Percentiles rank a stretch among this genome's conserved stretches.
Evolutionary conservation across 1,140 invertebrate genomes (phyloP).

Genomic region (Anoplolepis gracilipes): DNA sequence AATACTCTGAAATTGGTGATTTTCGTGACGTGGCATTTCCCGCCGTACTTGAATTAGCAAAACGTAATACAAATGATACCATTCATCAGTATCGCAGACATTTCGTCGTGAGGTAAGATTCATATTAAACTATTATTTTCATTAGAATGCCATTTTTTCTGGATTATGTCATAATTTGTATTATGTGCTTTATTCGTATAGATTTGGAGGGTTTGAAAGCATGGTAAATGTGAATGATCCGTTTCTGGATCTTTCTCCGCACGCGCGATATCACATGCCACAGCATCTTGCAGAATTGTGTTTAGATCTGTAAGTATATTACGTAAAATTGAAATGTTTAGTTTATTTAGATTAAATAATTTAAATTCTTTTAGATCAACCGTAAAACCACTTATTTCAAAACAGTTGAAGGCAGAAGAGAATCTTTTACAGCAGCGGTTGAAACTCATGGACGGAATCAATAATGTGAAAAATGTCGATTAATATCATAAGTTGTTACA

Average conservation of each 20-base stretch:
- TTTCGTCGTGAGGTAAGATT: constrained; percentile 57
- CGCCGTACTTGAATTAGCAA: constrained; percentile 55
- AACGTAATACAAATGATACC: constrained; percentile 32
- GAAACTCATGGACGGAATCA: constrained; percentile 12
- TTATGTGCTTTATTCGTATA: background rate
- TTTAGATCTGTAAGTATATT: constrained; percentile 36
- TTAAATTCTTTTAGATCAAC: background rate
- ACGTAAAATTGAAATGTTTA: background rate
- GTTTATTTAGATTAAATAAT: background rate
- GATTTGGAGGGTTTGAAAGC: constrained; percentile 30
- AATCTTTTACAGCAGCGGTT: constrained; percentile 21
- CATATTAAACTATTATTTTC: background rate
- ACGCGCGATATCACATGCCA: constrained; percentile 43
- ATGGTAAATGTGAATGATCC: constrained; percentile 34
- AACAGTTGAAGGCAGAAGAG: background rate
- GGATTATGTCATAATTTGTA: background rate
- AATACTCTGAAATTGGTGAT: constrained; percentile 70
- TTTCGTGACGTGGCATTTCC: constrained; percentile 75
- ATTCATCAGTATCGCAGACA: constrained; percentile 13
- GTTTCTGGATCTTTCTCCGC: constrained; percentile 48
- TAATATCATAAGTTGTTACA: background rate
- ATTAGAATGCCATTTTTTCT: background rate
- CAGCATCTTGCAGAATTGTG: constrained; percentile 38
- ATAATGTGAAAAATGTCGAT: background rate
- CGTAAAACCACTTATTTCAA: background rate